Conservation (phyloP, 2,113 vertebrate genomes). For the Ctenodactylus gundi region DNA sequence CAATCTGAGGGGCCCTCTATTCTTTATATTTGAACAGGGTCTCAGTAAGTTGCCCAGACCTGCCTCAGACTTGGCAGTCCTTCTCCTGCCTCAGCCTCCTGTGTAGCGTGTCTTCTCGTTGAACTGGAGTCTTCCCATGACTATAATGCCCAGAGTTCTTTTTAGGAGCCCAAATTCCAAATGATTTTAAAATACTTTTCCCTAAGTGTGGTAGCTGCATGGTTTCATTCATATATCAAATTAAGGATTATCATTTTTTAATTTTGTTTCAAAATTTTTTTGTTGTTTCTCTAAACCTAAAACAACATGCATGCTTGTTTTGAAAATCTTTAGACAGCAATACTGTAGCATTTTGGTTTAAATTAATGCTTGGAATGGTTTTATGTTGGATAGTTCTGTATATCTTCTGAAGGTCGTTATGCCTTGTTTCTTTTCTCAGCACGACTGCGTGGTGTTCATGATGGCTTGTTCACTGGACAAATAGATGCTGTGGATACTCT, state of each 20-base stretch:
- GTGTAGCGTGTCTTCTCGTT: not conserved
- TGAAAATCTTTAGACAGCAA: not conserved
- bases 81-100: not conserved
- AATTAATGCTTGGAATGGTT: constrained; percentile 12
- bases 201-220: not conserved
- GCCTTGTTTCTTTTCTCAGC: constrained; percentile 82
- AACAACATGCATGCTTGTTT: not conserved
- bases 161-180: not conserved
- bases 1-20: too few relatives aligned
- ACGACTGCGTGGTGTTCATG: constrained; percentile 95
- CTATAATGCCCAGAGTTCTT: not conserved
- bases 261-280: not conserved
- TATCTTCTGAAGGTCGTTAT: not conserved
- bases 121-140: not conserved
- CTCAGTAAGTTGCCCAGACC: not conserved
- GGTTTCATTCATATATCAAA: constrained; percentile 1
- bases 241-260: constrained; percentile 1
- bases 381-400: constrained; percentile 7
- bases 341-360: not conserved
- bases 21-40: not conserved
- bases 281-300: constrained; percentile 44
- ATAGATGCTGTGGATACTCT: constrained; percentile 98
- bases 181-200: constrained; percentile 8
- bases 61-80: not conserved
- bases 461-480: constrained; percentile 97